Evolutionary conservation across 2,888 invertebrate genomes (phyloP).

Genomic region (Xestia rhomboidea): DNA sequence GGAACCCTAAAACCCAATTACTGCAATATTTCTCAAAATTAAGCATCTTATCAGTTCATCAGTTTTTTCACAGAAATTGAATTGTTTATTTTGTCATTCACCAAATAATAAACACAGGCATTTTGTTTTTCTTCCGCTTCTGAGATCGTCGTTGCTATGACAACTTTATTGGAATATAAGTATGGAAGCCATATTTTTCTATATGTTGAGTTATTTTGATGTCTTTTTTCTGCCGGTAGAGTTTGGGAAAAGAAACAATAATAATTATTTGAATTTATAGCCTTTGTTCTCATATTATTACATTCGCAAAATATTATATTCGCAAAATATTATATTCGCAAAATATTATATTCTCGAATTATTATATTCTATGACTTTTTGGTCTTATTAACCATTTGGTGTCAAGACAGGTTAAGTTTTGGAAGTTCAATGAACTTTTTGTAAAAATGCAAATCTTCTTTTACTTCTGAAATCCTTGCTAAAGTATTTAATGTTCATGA

Average conservation of each 20-base stretch:
- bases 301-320: too few species aligned
- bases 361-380: constrained; percentile 21
- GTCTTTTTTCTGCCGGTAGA: not conserved
- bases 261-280: too few species aligned
- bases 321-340: too few species aligned
- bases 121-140: not conserved
- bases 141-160: not conserved
- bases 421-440: not conserved
- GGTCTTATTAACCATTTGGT: not conserved
- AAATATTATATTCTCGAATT: too few species aligned
- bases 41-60: too few species aligned
- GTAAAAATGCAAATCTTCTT: too few species aligned
- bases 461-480: too few species aligned
- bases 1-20: too few species aligned
- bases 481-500: too few species aligned
- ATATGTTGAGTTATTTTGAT: not conserved
- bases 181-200: not conserved
- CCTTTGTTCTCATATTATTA: too few species aligned
- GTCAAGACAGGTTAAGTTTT: not conserved
- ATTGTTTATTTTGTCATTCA: not conserved
- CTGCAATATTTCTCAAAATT: too few species aligned
- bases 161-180: not conserved
- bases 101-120: not conserved
- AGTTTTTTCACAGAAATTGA: not conserved
- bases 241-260: not conserved